Base-by-base conservation (phyloP, 1,140 invertebrate species). In the Campodea augens region DNA sequence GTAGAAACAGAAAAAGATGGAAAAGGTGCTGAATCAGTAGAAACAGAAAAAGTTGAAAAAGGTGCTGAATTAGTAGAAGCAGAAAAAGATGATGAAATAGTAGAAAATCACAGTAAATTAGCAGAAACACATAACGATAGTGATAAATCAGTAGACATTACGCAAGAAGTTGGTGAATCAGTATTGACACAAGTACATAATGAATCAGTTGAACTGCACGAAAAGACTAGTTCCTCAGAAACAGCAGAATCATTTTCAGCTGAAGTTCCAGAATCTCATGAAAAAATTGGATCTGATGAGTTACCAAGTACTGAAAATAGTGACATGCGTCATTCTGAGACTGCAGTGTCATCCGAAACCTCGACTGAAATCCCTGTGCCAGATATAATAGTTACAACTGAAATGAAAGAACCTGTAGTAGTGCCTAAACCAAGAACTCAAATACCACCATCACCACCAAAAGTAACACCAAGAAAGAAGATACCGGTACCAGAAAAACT, bases 371-470 rank as follows among this genome's bases (percentile, higher is more conserved):
- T n/a, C n/a, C n/a, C n/a, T n/a, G n/a, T n/a, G n/a, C n/a, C n/a
- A n/a, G n/a, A n/a, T n/a, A n/a, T n/a, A n/a, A n/a, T n/a, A n/a
- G n/a, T n/a, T n/a, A n/a, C n/a, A n/a, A n/a, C n/a, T n/a, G n/a
- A n/a, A n/a, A n/a, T n/a, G n/a, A n/a, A n/a, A n/a, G n/a, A n/a
- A n/a, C n/a, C n/a, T n/a, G n/a, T n/a, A n/a, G n/a, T 43, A 27
- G 20, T 20, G 15, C 12, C 48, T 51, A 53, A 48, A 50, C 45
- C 51, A 55, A 56, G 41, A 21, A 25, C 45, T 12, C 29, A 49
- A 53, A 46, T 24, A 44, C 24, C 43, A 50, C 44, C 42, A 47
- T 54, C 61, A 47, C 58, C 60, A 59, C 58, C 56, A 60, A 62
- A 58, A 57, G 61, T 44, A 47, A 45, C 41, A 18, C 18, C 40